These are phyloP conservation scores for Fopius arisanus DNA, from an alignment of 1,140 invertebrate genomes.

Conservation along the genomic window DNA sequence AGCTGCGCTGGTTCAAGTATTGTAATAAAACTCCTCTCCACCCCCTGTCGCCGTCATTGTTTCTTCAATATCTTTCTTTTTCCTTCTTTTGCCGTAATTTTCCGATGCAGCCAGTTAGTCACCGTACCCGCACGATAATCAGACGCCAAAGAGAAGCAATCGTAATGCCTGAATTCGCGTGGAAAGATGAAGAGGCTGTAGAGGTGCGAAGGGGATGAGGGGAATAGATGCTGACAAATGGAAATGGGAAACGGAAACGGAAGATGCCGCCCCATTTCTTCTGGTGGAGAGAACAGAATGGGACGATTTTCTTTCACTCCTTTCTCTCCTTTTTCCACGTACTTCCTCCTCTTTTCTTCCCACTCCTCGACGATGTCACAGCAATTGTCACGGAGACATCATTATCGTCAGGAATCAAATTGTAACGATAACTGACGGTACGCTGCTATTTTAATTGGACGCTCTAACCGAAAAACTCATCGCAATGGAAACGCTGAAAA, in stretches of 20 bases:
- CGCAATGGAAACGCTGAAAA: neutral
- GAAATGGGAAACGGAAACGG: slow-evolving; percentile 28
- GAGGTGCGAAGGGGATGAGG: neutral
- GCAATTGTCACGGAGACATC: neutral
- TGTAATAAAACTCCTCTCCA: neutral
- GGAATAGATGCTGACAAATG: slow-evolving; percentile 25
- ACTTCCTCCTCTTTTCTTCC: neutral
- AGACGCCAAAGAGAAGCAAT: slow-evolving; percentile 9
- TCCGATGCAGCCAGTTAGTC: slow-evolving; percentile 15
- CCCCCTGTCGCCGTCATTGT: neutral
- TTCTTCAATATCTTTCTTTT: neutral
- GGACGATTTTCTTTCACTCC: slow-evolving; percentile 8
- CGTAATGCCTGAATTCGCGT: slow-evolving; percentile 5
- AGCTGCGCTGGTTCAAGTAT: no score
- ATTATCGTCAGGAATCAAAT: neutral
- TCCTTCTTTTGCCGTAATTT: slow-evolving; percentile 11
- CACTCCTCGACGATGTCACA: neutral
- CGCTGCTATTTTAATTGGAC: neutral
- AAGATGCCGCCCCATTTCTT: slow-evolving; percentile 27
- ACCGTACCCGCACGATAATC: slow-evolving; percentile 16
- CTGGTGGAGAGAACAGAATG: slow-evolving; percentile 23
- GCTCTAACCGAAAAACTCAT: neutral
- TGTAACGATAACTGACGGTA: neutral
- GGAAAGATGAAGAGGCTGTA: neutral
- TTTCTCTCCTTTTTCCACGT: slow-evolving; percentile 5